Percentiles rank a stretch among this genome's conserved stretches.
These are phyloP conservation scores for Charaxes varanes DNA, from an alignment of 1,140 invertebrate species.

Conservation along the genomic window DNA sequence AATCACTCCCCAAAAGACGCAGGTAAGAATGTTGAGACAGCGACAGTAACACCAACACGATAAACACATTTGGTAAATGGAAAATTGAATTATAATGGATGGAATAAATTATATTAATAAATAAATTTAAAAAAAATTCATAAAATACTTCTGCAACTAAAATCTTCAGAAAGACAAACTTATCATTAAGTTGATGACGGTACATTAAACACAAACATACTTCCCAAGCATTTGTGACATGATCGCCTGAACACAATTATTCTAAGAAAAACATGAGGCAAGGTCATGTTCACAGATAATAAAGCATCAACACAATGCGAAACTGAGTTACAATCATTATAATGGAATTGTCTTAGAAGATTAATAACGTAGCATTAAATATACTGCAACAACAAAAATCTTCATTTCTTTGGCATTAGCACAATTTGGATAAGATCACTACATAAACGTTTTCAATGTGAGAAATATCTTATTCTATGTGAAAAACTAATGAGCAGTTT, in stretches of 20 bases:
- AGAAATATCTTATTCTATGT: no score
- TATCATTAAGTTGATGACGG: slow-evolving; percentile 13
- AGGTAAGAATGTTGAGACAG: no score
- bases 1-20: no score
- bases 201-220: slow-evolving; percentile 29
- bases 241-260: slow-evolving; percentile 27
- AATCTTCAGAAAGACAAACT: background rate
- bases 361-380: slow-evolving; percentile 11
- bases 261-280: slow-evolving; percentile 30
- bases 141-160: no score
- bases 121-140: no score
- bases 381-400: background rate
- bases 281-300: slow-evolving; percentile 23
- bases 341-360: background rate
- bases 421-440: background rate
- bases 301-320: slow-evolving; percentile 7
- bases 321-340: background rate
- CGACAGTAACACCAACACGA: no score
- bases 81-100: no score
- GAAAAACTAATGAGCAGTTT: no score
- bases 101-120: no score
- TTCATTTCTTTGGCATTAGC: background rate
- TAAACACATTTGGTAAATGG: no score
- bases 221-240: slow-evolving; percentile 33
- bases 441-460: no score